phyloP scores from a whole-genome alignment of 2,888 invertebrate species.

The Parelbella ahira region DNA sequence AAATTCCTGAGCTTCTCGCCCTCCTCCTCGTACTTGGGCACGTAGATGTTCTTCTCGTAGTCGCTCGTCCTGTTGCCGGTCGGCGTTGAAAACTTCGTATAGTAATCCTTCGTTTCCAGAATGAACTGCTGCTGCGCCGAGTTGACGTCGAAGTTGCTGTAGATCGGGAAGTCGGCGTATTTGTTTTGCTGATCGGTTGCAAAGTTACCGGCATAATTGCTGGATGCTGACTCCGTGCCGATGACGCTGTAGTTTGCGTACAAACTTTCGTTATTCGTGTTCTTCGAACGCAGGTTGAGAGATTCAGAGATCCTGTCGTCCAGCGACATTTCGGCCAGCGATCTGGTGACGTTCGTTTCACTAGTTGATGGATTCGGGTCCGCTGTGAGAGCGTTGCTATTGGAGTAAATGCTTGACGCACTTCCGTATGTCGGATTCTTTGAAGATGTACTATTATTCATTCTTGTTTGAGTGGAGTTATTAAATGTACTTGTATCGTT shows the following conservation, averaged over 20 bases:
- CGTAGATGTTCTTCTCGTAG: slow-evolving; percentile 71
- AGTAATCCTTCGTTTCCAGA: slow-evolving; percentile 68
- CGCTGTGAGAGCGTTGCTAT: slow-evolving; percentile 42
- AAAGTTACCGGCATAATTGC: not conserved
- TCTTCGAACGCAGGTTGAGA: slow-evolving; percentile 68
- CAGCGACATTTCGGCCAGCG: slow-evolving; percentile 60
- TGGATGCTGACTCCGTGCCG: not conserved
- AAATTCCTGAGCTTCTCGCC: slow-evolving; percentile 62
- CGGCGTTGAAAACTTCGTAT: slow-evolving; percentile 63
- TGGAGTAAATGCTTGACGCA: slow-evolving; percentile 40
- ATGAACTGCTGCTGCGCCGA: slow-evolving; percentile 60
- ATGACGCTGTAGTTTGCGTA: slow-evolving; percentile 46
- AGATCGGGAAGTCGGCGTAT: slow-evolving; percentile 58
- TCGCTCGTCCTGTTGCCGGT: slow-evolving; percentile 41
- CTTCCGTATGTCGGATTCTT: slow-evolving; percentile 45
- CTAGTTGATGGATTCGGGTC: slow-evolving; percentile 33
- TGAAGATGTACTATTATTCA: slow-evolving; percentile 57
- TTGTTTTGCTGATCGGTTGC: no score
- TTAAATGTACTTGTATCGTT: slow-evolving; percentile 34
- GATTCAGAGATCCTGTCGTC: slow-evolving; percentile 75
- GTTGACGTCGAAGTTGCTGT: slow-evolving; percentile 58
- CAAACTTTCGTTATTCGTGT: slow-evolving; percentile 55
- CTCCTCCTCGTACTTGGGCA: slow-evolving; percentile 61
- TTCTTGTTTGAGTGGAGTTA: slow-evolving; percentile 33
- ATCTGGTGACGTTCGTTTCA: slow-evolving; percentile 36